A percentile compares a stretch with the other conserved stretches of the same genome.
phyloP scores from a whole-genome alignment of 2,888 invertebrate species.

The Petrolisthes manimaculis region DNA sequence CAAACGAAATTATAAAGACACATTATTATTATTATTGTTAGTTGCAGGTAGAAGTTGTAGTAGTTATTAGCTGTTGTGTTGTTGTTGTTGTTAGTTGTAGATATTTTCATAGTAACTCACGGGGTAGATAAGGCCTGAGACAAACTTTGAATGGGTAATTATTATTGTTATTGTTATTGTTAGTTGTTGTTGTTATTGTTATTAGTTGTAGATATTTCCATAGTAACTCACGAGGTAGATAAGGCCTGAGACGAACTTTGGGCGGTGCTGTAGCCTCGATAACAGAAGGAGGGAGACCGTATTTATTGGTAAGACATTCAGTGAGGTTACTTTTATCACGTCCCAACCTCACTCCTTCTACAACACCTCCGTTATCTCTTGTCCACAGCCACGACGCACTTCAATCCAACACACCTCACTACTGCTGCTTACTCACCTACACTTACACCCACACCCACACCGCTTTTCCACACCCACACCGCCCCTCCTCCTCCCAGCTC shows the following conservation, averaged over 20 bases:
- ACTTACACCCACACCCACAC: no score
- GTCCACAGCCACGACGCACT: constrained; percentile 34
- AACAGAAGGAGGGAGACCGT: constrained; percentile 32
- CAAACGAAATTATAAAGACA: no score
- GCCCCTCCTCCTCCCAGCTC: no score
- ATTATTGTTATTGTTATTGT: background rate
- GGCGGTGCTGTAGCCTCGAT: constrained; percentile 53
- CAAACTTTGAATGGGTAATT: background rate
- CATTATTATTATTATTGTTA: no score
- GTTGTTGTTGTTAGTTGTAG: no score
- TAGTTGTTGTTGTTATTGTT: background rate
- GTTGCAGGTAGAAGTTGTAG: no score
- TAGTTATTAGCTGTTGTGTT: no score
- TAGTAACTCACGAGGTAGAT: constrained; percentile 44
- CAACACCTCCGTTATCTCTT: constrained; percentile 37
- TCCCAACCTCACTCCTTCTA: constrained; percentile 50
- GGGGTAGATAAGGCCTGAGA: background rate
- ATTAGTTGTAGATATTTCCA: background rate
- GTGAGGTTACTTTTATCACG: constrained; percentile 59
- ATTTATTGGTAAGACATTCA: constrained; percentile 33
- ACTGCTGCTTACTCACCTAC: no score
- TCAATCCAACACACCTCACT: constrained; percentile 31
- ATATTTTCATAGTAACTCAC: no score
- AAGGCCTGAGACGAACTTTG: constrained; percentile 35
- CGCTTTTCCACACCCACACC: no score